Base-by-base conservation (phyloP, 2,113 vertebrate species). In the Pangasianodon hypophthalmus region DNA sequence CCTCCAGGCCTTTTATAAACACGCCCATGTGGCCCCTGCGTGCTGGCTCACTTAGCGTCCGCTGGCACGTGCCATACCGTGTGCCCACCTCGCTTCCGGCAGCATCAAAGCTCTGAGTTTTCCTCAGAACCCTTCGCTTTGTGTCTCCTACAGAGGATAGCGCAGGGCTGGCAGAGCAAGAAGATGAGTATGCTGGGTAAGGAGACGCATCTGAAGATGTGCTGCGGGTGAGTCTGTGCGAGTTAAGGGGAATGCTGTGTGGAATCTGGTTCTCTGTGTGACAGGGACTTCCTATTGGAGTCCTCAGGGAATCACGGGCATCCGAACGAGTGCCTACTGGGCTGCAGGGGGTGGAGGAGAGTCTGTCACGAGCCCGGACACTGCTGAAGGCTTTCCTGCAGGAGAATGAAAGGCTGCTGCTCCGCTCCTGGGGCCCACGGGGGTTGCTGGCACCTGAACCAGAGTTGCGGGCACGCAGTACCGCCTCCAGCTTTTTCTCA, bases 91-190 rank as follows among this genome's bases (percentile, higher is more conserved):
- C 88, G 0, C 87, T 93, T 3, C 95, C 92, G 1, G 96, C 93
- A 0, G 94, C 92, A 89, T 97, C 97, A 29, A 97, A 96, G 92
- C 97, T 97, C 10, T 96, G 96, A 11, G 96, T 95, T 88, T 97
- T 97, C 18, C 96, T 94, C 69, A 97, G 92, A 13, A 94, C 60
- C 44, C 92, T 95, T 46, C 93, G 93, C 85, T 94, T 93, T 69
- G 91, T 62, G 88, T 1, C 90, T 24, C 73, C 88, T n/a, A 89
- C 9, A 26, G 82, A 87, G 13, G 44, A 88, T 69, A 93, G 91
- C 41, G 56, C 48, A 0, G 94, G 91, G 13, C 92, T 91, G 11
- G 93, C 92, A 4, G 92, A 89, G 21, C 85, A 94, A 54, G 93
- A 88, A 4, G 89, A 92, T 2, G 82, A 18, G 90, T 10, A n/a